These are phyloP conservation scores for Neogobius melanostomus DNA, from an alignment of 2,113 vertebrate genomes.

Conservation along the genomic window DNA sequence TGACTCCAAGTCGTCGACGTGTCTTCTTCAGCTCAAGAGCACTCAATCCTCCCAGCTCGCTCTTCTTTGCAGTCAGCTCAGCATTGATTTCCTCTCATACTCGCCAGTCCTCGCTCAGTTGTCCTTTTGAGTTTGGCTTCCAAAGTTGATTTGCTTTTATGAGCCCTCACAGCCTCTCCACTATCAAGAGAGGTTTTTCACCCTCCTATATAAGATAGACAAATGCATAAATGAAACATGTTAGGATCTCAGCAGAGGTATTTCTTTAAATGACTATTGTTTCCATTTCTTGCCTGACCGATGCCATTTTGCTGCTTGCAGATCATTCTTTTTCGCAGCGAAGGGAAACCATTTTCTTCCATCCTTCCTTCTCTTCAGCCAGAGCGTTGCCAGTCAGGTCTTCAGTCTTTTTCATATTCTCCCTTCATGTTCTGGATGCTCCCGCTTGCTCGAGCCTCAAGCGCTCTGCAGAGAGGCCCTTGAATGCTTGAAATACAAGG, in stretches of 20 bases:
- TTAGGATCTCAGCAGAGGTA: no score
- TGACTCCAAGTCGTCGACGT: constrained; percentile 70
- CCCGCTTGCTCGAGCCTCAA: constrained; percentile 60
- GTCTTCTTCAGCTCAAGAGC: constrained; percentile 71
- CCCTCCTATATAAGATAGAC: constrained; percentile 34
- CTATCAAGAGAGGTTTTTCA: constrained; percentile 60
- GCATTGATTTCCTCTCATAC: constrained; percentile 78
- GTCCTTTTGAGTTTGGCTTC: constrained; percentile 73
- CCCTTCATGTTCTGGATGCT: no score
- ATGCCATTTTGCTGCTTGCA: constrained; percentile 72
- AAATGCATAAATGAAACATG: no score
- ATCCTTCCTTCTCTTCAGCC: constrained; percentile 73
- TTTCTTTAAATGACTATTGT: no score
- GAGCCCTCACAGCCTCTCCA: constrained; percentile 67
- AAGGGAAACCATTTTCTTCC: constrained; percentile 57
- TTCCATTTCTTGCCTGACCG: constrained; percentile 53
- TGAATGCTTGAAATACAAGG: no score
- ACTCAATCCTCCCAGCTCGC: constrained; percentile 86
- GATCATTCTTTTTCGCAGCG: constrained; percentile 76
- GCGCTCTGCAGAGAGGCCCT: no score
- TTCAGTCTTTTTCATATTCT: constrained; percentile 86
- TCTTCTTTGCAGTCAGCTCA: constrained; percentile 82
- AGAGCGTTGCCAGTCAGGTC: constrained; percentile 78
- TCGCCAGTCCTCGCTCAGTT: constrained; percentile 84
- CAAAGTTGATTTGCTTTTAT: constrained; percentile 65